phyloP scores from a whole-genome alignment of 2,113 vertebrate genomes.

The Bolborhynchus lineola region DNA sequence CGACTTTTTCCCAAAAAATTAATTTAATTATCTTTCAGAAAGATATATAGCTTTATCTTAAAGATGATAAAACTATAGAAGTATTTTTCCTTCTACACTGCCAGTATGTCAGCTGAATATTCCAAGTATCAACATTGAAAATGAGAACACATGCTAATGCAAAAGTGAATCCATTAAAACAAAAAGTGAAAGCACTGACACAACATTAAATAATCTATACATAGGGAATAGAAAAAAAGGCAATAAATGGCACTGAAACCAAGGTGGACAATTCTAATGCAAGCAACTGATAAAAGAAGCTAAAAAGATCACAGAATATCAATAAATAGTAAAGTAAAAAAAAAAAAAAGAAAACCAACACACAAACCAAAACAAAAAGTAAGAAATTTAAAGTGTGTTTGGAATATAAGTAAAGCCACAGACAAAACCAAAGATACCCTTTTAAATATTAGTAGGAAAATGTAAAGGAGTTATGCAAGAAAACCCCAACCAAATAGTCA shows the following conservation, averaged over 20 bases:
- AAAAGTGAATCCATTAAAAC: background rate
- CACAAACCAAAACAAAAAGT: background rate
- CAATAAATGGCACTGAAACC: background rate
- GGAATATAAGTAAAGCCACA: background rate
- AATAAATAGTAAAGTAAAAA: background rate
- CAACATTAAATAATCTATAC: background rate
- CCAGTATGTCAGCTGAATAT: background rate
- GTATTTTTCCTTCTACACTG: background rate
- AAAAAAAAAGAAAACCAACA: rapidly evolving
- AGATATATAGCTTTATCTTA: background rate
- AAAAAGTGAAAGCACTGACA: background rate
- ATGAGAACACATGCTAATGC: background rate
- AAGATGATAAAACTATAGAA: background rate
- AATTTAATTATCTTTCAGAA: background rate
- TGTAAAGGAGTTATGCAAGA: background rate
- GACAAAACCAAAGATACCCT: background rate
- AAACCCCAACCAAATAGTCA: background rate
- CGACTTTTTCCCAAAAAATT: background rate
- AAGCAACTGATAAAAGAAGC: background rate
- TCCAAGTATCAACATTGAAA: background rate
- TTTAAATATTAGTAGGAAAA: background rate
- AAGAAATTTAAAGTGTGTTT: background rate
- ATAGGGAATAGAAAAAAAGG: background rate
- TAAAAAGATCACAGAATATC: background rate
- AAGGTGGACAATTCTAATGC: background rate